Evolutionary conservation across 2,888 invertebrate genomes (phyloP).

Genomic region (Notodonta dromedarius): DNA sequence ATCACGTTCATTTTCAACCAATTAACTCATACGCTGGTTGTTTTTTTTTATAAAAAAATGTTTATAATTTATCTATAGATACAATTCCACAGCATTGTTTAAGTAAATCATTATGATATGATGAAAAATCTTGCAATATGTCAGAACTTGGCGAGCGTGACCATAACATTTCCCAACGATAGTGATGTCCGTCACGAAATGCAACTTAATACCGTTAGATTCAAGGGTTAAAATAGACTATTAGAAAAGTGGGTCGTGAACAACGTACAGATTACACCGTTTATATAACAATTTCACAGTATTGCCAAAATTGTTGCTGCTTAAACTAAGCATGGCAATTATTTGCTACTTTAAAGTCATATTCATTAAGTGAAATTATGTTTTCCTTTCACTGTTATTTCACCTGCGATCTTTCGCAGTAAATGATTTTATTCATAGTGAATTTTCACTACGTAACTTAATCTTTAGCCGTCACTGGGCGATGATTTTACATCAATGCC

Average conservation of each 20-base stretch:
- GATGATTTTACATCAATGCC: too few relatives aligned
- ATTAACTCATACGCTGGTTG: too few relatives aligned
- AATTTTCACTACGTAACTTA: too few relatives aligned
- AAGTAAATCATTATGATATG: not conserved
- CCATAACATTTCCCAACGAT: not conserved
- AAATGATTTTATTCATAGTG: too few relatives aligned
- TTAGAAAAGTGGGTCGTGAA: not conserved
- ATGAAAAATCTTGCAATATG: not conserved
- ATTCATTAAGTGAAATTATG: too few relatives aligned
- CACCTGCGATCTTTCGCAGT: too few relatives aligned
- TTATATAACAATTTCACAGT: constrained; percentile 10
- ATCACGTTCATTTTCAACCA: too few relatives aligned
- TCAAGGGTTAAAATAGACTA: not conserved
- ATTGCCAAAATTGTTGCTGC: constrained; percentile 13
- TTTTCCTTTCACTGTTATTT: too few relatives aligned
- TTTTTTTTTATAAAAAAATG: too few relatives aligned
- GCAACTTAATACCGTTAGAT: not conserved
- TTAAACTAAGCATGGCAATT: not conserved
- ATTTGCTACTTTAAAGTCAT: too few relatives aligned
- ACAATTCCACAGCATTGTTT: not conserved
- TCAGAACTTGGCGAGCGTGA: not conserved
- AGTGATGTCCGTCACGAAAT: constrained; percentile 1
- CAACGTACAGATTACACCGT: not conserved
- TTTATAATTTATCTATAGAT: not conserved
- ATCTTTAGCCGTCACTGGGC: too few relatives aligned